Evolutionary conservation across 2,888 invertebrate species (phyloP), one percentile per base, ranked within the genome.

Genomic region (Metellina segmentata): DNA sequence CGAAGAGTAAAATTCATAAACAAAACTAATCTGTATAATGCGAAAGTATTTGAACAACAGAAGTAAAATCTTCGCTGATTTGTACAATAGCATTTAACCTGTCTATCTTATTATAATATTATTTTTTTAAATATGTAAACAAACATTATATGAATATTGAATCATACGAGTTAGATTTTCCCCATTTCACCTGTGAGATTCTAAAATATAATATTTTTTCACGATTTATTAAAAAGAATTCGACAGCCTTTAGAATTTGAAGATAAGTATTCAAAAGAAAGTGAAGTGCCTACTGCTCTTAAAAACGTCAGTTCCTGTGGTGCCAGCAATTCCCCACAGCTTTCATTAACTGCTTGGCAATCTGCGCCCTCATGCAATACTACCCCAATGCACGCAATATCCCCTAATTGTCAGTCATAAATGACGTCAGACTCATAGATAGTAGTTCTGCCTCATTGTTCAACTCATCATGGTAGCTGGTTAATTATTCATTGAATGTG

Each of bases 371-470:
- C 61, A 61, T 11, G 16, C 61, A 61, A 61, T 61, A 61, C 61
- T 61, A 16, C 61, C 49, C 51, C 71, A 20, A 75, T 85, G 61
- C 78, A 78, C 71, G 78, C 77, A 86, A 86, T 78, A 77, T 78
- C 77, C 78, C 51, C 70, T 86, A 86, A 86, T 86, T 86, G 85
- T 77, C 85, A 86, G 77, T 49, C 85, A 78, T 78, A 49, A 86
- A 70, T 86, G 85, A 86, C 85, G 85, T 86, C 78, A 51, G 69
- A 78, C 34, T 16, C 78, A 77, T 70, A 86, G 77, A 85, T 78
- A 85, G 85, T 78, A 70, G 69, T 51, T 78, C 78, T 69, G 70
- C 85, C 69, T 49, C 78, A 69, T 78, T 86, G 77, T 78, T 86
- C 70, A 70, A 9, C 70, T 70, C 77, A 86, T 78, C 77, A 85